phyloP scores from a whole-genome alignment of 1,140 invertebrate species.

The Rhagoletis pomonella region DNA sequence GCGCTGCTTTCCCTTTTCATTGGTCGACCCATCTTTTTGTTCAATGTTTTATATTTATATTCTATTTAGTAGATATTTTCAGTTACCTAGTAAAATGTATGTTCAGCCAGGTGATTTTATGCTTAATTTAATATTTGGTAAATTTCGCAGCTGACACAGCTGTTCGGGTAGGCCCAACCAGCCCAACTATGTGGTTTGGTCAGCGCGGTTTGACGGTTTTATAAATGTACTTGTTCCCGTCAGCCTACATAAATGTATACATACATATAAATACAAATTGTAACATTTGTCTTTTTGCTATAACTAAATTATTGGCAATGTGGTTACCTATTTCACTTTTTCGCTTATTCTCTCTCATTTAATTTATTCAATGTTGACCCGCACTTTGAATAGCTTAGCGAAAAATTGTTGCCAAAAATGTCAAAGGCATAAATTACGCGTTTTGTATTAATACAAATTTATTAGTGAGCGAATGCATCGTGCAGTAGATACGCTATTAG shows the following conservation, averaged over 20 bases:
- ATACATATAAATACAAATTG: no score
- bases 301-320: slow-evolving; percentile 21
- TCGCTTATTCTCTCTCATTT: not conserved
- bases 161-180: slow-evolving; percentile 5
- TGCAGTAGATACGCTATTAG: no score
- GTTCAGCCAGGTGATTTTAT: slow-evolving; percentile 56
- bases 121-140: slow-evolving; percentile 55
- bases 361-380: slow-evolving; percentile 44
- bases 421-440: not conserved
- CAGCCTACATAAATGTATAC: not conserved
- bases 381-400: not conserved
- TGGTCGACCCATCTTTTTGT: not conserved
- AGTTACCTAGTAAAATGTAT: slow-evolving; percentile 36
- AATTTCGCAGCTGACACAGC: slow-evolving; percentile 40
- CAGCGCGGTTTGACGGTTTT: not conserved
- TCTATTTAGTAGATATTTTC: not conserved
- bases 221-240: not conserved
- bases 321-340: not conserved
- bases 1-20: not conserved
- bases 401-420: slow-evolving; percentile 48
- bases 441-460: not conserved
- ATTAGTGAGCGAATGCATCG: no score
- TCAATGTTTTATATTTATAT: slow-evolving; percentile 1
- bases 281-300: no score
- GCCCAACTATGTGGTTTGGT: slow-evolving; percentile 22